Evolutionary conservation across 37 sponge, comb jelly and placozoan genomes (phyloP).

Genomic region (Eunapius fragilis): DNA sequence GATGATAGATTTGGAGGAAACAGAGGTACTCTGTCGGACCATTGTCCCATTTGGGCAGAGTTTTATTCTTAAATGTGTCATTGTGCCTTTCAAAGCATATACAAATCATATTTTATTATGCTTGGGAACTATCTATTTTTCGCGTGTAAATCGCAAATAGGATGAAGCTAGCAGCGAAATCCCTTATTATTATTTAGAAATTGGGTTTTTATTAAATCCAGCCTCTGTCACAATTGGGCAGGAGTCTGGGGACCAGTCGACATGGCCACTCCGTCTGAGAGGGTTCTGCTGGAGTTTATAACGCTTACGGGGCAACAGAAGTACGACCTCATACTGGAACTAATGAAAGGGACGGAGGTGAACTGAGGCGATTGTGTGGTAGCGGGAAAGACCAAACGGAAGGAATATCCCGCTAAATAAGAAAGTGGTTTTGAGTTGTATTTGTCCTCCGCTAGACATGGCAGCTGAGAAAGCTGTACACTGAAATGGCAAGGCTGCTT

Average conservation of each 20-base stretch:
- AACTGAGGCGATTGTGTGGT: neutral
- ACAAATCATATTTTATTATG: no score
- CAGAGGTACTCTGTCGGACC: slow-evolving; percentile 31
- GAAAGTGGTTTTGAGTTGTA: neutral
- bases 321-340: slow-evolving; percentile 3
- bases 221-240: no score
- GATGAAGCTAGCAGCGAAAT: no score
- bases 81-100: no score
- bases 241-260: neutral
- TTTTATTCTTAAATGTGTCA: neutral
- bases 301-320: neutral
- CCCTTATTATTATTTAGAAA: no score
- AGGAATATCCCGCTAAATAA: no score
- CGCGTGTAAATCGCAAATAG: no score
- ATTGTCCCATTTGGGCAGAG: slow-evolving; percentile 50
- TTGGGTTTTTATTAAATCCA: no score
- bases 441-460: neutral
- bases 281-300: neutral
- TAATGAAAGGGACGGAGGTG: neutral
- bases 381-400: no score
- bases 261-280: neutral
- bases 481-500: slow-evolving; percentile 24
- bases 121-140: no score
- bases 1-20: neutral
- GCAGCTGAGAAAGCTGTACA: slow-evolving; percentile 42